phyloP scores from a whole-genome alignment of 1,140 invertebrate genomes.

The Acromyrmex heyeri region DNA sequence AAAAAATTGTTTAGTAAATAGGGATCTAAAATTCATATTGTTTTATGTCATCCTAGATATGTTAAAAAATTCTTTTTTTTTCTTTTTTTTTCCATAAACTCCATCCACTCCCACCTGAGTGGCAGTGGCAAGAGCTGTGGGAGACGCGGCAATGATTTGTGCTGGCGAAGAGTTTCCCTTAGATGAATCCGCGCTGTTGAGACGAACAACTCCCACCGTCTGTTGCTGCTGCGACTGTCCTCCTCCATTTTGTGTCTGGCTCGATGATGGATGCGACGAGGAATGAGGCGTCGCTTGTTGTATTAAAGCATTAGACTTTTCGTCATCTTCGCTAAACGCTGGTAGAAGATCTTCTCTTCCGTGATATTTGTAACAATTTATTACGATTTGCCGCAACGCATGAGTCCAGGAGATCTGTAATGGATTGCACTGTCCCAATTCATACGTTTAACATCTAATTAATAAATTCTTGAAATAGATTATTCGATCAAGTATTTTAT shows the following conservation, averaged over 20 bases:
- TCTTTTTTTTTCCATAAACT: constrained; percentile 67
- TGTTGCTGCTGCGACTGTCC: constrained; percentile 83
- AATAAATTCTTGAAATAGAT: background rate
- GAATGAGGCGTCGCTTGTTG: constrained; percentile 84
- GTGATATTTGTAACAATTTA: constrained; percentile 99
- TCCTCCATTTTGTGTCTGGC: constrained; percentile 78
- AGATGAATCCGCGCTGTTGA: constrained; percentile 87
- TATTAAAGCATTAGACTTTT: constrained; percentile 88
- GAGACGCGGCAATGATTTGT: constrained; percentile 88
- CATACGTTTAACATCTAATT: background rate
- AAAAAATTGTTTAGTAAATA: background rate
- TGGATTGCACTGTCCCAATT: constrained; percentile 19
- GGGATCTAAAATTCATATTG: background rate
- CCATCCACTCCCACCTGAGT: constrained; percentile 90
- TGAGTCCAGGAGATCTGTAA: constrained; percentile 98
- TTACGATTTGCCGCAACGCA: constrained; percentile 98
- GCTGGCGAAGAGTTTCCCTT: constrained; percentile 87
- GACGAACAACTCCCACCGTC: constrained; percentile 90
- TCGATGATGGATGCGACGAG: constrained; percentile 80
- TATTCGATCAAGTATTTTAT: background rate
- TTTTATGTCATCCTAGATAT: constrained; percentile 38
- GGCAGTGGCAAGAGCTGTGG: constrained; percentile 88
- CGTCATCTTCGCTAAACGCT: constrained; percentile 97
- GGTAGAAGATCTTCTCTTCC: constrained; percentile 98
- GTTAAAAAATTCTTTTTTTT: constrained; percentile 57